Evolutionary conservation across 2,888 invertebrate genomes (phyloP).

Genomic region (Keiferia lycopersicella): DNA sequence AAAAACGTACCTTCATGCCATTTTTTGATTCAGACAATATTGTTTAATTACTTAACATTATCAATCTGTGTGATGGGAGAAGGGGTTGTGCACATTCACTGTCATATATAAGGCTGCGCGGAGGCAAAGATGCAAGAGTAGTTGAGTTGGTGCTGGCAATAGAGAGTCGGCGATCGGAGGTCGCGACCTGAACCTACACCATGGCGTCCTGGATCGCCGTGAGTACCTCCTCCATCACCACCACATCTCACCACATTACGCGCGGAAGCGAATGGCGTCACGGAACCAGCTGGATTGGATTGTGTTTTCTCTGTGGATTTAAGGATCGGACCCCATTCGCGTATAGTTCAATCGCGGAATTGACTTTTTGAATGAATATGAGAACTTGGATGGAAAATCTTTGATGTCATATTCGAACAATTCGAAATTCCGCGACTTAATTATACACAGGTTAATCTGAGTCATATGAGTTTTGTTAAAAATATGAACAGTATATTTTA

Average conservation of each 20-base stretch:
- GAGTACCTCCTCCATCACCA: slow-evolving; percentile 48
- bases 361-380: too few species aligned
- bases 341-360: too few species aligned
- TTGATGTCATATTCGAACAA: too few species aligned
- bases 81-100: slow-evolving; percentile 72
- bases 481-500: not conserved
- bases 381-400: too few species aligned
- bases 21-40: slow-evolving; percentile 5
- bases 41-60: slow-evolving; percentile 42
- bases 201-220: slow-evolving; percentile 71
- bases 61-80: slow-evolving; percentile 48
- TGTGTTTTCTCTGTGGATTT: not conserved
- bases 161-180: slow-evolving; percentile 47
- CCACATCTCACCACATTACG: slow-evolving; percentile 27
- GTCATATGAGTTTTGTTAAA: not conserved
- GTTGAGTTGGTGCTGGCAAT: slow-evolving; percentile 39
- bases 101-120: slow-evolving; percentile 68
- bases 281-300: not conserved
- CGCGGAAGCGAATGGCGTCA: slow-evolving; percentile 35
- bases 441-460: too few species aligned
- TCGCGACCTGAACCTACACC: slow-evolving; percentile 48
- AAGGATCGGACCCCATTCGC: not conserved
- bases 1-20: not conserved
- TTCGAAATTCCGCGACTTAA: too few species aligned
- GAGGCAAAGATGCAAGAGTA: slow-evolving; percentile 50